These are phyloP conservation scores for Leptopilina boulardi DNA, from an alignment of 1,140 invertebrate species.

Conservation along the genomic window DNA sequence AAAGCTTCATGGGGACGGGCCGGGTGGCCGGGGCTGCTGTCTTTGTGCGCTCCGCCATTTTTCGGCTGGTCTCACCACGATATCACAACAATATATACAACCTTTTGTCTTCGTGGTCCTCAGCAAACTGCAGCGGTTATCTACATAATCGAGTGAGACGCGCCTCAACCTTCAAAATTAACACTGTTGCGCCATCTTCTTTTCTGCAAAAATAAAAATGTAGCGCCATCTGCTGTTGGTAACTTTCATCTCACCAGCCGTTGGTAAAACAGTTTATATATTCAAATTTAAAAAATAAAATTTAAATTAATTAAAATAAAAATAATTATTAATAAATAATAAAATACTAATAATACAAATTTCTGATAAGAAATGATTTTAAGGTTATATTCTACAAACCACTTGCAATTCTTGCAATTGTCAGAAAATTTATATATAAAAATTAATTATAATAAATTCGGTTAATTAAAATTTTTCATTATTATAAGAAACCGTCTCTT, in stretches of 20 bases:
- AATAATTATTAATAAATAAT: no score
- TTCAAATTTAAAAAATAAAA: no score
- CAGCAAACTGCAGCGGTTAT: conserved; percentile 54
- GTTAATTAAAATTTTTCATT: no score
- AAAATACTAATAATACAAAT: no score
- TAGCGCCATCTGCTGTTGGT: neutral
- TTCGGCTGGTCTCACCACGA: conserved; percentile 62
- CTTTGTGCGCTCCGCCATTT: conserved; percentile 76
- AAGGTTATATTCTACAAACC: no score
- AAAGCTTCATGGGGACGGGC: conserved; percentile 97
- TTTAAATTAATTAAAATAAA: no score
- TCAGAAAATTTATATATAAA: no score
- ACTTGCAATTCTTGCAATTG: no score
- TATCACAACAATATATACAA: conserved; percentile 47
- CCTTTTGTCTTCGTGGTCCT: conserved; percentile 50
- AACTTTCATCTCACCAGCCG: neutral
- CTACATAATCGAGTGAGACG: conserved; percentile 2
- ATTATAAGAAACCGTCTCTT: neutral
- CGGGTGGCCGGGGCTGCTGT: conserved; percentile 78
- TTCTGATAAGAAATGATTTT: no score
- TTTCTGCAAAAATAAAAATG: neutral
- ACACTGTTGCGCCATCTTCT: neutral
- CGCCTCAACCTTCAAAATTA: no score
- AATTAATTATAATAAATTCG: no score
- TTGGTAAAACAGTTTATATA: no score